A percentile compares a stretch with the other conserved stretches of the same genome.
Conservation (phyloP, 2,113 vertebrate genomes). For the Scortum barcoo region DNA sequence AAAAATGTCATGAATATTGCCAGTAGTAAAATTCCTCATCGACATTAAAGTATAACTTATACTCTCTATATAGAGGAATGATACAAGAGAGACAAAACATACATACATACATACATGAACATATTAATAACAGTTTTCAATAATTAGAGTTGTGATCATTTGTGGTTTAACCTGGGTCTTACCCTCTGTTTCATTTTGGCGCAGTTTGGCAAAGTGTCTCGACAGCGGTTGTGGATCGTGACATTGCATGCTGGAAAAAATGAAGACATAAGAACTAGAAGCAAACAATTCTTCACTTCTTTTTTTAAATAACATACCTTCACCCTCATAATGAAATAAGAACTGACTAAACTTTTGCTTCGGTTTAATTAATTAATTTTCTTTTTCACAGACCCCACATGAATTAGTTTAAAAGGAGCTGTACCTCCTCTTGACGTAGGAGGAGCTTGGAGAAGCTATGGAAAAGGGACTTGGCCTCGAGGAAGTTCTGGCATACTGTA, state of each 20-base stretch:
- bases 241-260: constrained; percentile 90
- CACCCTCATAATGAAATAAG: not conserved
- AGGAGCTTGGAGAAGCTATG: too few species aligned
- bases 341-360: not conserved
- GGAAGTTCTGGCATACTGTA: too few species aligned
- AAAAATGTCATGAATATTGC: not conserved
- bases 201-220: constrained; percentile 93
- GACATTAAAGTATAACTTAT: too few species aligned
- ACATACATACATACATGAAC: not conserved
- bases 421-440: too few species aligned
- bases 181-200: constrained; percentile 97
- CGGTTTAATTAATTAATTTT: not conserved
- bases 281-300: not conserved
- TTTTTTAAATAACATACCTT: not conserved
- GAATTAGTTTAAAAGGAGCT: too few species aligned
- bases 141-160: not conserved
- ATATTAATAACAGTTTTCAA: not conserved
- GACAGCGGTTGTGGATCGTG: constrained; percentile 96
- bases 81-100: not conserved
- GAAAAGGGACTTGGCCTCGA: too few species aligned
- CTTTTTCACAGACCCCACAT: too few species aligned
- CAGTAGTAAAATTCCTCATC: too few species aligned
- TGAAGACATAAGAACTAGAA: constrained; percentile 3
- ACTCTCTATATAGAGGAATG: not conserved
- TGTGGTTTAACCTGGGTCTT: constrained; percentile 56